Percentiles rank a stretch among this genome's conserved stretches.
Conservation (phyloP, 64 coral and sea anemone genomes). For the Stichodactyla helianthus region DNA sequence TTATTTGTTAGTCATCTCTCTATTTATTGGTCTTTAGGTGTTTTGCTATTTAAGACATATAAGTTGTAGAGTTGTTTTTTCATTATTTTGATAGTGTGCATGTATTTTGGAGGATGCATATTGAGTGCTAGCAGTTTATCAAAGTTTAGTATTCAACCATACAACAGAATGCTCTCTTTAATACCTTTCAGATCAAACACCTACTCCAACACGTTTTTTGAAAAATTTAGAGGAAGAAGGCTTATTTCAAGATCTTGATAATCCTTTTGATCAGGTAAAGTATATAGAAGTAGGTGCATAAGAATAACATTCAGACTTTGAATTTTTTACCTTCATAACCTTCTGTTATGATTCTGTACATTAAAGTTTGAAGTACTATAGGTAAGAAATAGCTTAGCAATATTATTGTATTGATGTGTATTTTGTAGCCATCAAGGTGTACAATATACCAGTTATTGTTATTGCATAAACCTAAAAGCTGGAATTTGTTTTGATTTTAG, state of each 20-base stretch:
- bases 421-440: background rate
- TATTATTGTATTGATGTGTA: no score
- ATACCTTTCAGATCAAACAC: conserved; percentile 80
- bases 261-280: conserved; percentile 95
- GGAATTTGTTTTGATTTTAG: conserved; percentile 19
- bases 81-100: background rate
- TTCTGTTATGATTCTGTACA: no score
- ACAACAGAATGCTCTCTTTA: background rate
- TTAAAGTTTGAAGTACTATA: no score
- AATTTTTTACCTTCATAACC: background rate
- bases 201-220: conserved; percentile 96
- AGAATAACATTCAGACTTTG: background rate
- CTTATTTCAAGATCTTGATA: conserved; percentile 90
- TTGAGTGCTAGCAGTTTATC: background rate
- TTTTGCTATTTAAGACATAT: no score
- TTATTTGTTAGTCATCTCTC: no score
- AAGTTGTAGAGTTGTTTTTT: no score
- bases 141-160: no score
- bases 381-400: no score
- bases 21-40: no score
- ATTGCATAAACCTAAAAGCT: background rate
- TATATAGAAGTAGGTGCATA: background rate
- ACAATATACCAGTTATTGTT: background rate
- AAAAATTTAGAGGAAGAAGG: conserved; percentile 98
- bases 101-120: background rate